These are phyloP conservation scores for Rhea americana DNA, from an alignment of 2,113 vertebrate species.

Conservation along the genomic window DNA sequence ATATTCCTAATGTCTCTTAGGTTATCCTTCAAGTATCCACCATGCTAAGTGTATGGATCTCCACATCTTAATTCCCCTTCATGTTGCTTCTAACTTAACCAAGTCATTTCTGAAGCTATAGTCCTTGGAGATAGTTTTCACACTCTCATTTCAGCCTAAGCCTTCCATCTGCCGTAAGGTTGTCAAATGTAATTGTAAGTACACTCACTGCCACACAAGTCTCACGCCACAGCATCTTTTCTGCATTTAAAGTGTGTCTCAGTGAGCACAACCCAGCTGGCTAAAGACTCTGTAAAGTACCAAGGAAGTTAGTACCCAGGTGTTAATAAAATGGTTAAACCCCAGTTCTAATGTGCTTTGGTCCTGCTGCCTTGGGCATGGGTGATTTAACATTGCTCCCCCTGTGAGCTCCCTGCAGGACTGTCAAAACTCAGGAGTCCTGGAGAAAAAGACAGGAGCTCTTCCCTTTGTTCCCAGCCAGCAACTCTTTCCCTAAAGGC, in stretches of 20 bases:
- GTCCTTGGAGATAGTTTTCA: neutral
- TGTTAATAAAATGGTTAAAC: neutral
- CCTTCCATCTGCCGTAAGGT: neutral
- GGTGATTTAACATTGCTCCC: accelerated
- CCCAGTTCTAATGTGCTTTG: accelerated
- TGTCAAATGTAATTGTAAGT: neutral
- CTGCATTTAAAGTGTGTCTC: neutral
- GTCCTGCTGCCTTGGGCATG: neutral
- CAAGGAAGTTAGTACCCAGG: accelerated
- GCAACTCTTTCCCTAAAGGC: too few relatives aligned
- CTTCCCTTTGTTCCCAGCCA: too few relatives aligned
- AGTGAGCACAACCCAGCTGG: neutral
- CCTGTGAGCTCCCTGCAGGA: neutral
- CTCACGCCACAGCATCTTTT: neutral
- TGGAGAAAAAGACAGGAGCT: neutral
- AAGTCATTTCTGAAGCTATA: neutral
- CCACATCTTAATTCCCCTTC: neutral
- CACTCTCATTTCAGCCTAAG: neutral
- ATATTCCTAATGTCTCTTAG: neutral
- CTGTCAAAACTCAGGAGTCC: neutral
- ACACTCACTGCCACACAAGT: neutral
- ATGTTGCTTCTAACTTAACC: neutral
- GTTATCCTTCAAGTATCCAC: accelerated
- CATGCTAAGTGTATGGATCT: accelerated
- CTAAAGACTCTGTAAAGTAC: neutral